Conservation (phyloP, 2,888 invertebrate genomes). For the Drosophila neutralis region DNA sequence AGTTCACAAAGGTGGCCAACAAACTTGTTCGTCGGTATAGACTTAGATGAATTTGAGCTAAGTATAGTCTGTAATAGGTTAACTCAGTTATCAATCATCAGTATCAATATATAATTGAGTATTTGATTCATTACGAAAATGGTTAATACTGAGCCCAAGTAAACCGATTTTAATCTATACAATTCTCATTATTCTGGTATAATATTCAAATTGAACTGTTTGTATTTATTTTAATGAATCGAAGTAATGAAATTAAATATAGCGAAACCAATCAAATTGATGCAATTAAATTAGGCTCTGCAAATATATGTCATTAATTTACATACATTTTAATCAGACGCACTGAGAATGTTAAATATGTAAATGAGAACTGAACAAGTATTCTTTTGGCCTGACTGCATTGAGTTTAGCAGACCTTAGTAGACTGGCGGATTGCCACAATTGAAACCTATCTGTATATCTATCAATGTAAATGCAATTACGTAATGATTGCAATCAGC, state of each 20-base stretch:
- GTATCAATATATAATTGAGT: neutral
- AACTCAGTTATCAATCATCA: too few relatives aligned
- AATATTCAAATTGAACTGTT: neutral
- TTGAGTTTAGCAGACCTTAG: neutral
- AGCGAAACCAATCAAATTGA: neutral
- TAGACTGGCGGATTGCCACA: neutral
- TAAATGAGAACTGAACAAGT: neutral
- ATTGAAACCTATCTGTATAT: slow-evolving; percentile 8
- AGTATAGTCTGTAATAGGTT: neutral
- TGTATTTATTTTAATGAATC: neutral
- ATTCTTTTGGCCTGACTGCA: neutral
- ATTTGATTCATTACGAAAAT: neutral
- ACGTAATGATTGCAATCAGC: slow-evolving; percentile 58
- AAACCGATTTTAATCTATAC: neutral
- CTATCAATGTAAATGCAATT: slow-evolving; percentile 36
- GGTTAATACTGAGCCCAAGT: neutral
- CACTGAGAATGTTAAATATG: neutral
- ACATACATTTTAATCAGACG: neutral
- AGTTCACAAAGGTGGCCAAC: neutral
- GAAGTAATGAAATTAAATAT: neutral
- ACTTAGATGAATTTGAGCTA: neutral
- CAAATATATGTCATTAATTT: neutral
- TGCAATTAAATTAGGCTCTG: neutral
- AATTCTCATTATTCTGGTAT: neutral
- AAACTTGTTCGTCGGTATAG: neutral